Base-by-base conservation (phyloP, 2,113 vertebrate species). In the Phalacrocorax pelagicus region DNA sequence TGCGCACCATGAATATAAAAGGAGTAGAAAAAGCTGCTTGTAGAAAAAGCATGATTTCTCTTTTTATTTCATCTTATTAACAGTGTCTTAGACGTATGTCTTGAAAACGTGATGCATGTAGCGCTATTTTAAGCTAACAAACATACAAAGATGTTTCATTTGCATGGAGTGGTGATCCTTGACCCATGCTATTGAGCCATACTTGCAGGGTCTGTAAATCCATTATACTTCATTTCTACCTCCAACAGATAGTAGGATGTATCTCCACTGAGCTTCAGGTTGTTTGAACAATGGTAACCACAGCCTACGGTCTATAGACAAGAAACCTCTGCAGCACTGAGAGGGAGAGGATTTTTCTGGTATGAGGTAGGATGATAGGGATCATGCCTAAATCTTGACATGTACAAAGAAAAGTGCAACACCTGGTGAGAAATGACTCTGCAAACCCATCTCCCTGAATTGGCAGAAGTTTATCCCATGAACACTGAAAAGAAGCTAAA, bases 231-330 rank as follows among this genome's bases (percentile, higher is more conserved):
- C 47, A 44, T 15, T 79, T 72, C 55, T 34, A 57, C 36, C 59
- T 69, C 38, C 38, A 34, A 40, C 70, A 65, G 73, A 16, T 15
- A 46, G 24, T 10, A 32, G 52, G 40, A 30, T 17, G 24, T 24
- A 30, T 30, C 46, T 63, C 36, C 2, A 5, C 11, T 74, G 40
- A 77, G 72, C 36, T 70, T 62, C 38, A 42, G 0, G 0, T 27
- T 44, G 40, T 57, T 61, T 57, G 46, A 73, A 16, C 19, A 66
- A 42, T 17, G 65, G 36, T 26, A 49, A 55, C 26, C 32, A 71
- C 32, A 58, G 63, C 32, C 32, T 38, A 5, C 38, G 27, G 17
- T 29, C 81, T 65, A 30, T 6, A 54, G 42, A n/a, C 26, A 61
- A 21, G 55, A 74, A 49, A 63, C 30, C 15, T 57, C 34, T 54